phyloP scores from a whole-genome alignment of 2,888 invertebrate genomes.

The Atherix ibis region DNA sequence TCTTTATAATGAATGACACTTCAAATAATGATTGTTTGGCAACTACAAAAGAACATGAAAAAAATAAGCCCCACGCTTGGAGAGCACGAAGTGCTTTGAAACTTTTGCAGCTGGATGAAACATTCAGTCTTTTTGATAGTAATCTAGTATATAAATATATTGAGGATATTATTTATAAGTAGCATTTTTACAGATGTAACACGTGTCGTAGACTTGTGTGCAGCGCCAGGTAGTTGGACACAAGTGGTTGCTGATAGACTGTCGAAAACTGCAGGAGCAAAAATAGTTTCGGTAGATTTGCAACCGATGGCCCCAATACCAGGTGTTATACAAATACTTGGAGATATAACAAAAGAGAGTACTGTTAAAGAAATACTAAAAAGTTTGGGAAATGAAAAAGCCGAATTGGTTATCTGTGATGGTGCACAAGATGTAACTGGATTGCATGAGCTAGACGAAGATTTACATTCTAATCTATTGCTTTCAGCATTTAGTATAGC shows the following conservation, averaged over 20 bases:
- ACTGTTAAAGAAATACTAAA: constrained; percentile 83
- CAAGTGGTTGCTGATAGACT: constrained; percentile 81
- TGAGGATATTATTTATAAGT: too few species aligned
- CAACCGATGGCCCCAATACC: constrained; percentile 96
- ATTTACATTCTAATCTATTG: constrained; percentile 90
- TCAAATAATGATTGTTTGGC: too few species aligned
- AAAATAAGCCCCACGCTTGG: too few species aligned
- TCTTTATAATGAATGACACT: too few species aligned
- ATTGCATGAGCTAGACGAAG: constrained; percentile 94
- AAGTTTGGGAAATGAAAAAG: constrained; percentile 77
- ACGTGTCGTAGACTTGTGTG: constrained; percentile 92
- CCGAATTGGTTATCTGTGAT: constrained; percentile 93
- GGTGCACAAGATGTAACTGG: constrained; percentile 99
- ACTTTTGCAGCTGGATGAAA: constrained; percentile 87
- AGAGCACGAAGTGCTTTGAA: constrained; percentile 96
- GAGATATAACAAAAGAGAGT: constrained; percentile 88
- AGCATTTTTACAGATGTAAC: constrained; percentile 55
- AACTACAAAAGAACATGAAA: too few species aligned
- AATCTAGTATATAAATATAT: too few species aligned
- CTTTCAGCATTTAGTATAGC: constrained; percentile 92
- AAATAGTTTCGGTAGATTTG: constrained; percentile 95
- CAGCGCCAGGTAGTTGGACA: constrained; percentile 98
- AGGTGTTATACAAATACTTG: constrained; percentile 91
- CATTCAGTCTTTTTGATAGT: constrained; percentile 78
- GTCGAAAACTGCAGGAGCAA: constrained; percentile 43